phyloP scores from a whole-genome alignment of 1,140 invertebrate genomes.

The Pseudomyrmex gracilis region DNA sequence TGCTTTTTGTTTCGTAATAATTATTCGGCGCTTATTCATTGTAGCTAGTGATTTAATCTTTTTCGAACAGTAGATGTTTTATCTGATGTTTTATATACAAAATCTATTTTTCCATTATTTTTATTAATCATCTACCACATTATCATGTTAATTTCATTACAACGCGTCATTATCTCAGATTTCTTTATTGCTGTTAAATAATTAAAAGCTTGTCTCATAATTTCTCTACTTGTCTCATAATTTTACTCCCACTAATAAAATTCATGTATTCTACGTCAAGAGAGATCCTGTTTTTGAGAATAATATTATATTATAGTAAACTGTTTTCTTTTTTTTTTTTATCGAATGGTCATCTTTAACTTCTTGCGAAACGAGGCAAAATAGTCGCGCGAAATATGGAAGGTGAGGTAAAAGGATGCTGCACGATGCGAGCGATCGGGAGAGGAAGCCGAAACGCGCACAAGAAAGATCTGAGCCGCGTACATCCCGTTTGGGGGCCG shows the following conservation, averaged over 20 bases:
- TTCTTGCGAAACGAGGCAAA: not conserved
- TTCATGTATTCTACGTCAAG: not conserved
- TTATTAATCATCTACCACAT: conserved; percentile 4
- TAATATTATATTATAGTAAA: not conserved
- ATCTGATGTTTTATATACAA: not conserved
- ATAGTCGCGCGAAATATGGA: conserved; percentile 50
- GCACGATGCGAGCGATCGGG: conserved; percentile 48
- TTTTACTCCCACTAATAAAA: no score
- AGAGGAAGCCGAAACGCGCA: conserved; percentile 68
- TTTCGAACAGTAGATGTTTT: not conserved
- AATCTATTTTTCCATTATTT: conserved; percentile 16
- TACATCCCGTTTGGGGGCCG: conserved; percentile 74
- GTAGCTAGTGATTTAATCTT: not conserved
- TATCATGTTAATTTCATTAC: not conserved
- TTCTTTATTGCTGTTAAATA: not conserved
- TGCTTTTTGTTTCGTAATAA: conserved; percentile 4
- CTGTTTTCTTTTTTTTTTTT: not conserved
- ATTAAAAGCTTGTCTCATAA: not conserved
- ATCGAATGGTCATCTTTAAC: not conserved
- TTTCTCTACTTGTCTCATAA: no score
- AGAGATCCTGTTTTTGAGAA: not conserved
- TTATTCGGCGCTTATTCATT: conserved; percentile 14
- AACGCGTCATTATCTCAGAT: conserved; percentile 1
- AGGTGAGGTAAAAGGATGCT: conserved; percentile 71
- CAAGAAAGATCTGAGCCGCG: conserved; percentile 73